Conservation (phyloP, 2,113 vertebrate species). For the Phrynosoma platyrhinos region DNA sequence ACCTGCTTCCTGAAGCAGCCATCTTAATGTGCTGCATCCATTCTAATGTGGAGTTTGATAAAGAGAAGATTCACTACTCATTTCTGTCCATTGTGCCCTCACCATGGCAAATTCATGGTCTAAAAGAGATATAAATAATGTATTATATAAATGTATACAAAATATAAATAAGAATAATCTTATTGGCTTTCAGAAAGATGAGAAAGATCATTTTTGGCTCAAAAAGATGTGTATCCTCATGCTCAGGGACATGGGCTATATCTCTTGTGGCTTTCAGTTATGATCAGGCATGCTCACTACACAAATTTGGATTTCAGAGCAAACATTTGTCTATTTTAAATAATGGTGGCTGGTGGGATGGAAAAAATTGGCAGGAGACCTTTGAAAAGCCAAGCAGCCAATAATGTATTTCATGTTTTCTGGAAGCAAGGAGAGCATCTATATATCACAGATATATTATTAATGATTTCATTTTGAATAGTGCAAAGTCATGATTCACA, state of each 20-base stretch:
- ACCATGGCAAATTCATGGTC: no score
- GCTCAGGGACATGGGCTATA: background rate
- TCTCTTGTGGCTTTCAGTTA: no score
- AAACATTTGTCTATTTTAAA: conserved; percentile 40
- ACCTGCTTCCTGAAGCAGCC: no score
- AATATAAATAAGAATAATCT: no score
- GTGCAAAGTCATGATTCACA: conserved; percentile 51
- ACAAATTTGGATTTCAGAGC: conserved; percentile 51
- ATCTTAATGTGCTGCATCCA: no score
- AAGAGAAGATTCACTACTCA: no score
- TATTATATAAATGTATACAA: no score
- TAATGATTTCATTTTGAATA: conserved; percentile 68
- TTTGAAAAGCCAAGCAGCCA: conserved; percentile 55
- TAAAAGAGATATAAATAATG: no score
- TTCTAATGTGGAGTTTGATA: no score
- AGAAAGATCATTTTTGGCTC: background rate
- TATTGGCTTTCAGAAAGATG: background rate
- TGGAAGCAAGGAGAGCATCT: conserved; percentile 48
- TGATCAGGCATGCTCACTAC: no score
- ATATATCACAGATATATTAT: conserved; percentile 67
- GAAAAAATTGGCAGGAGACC: conserved; percentile 39
- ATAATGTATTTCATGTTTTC: conserved; percentile 63
- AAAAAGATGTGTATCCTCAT: background rate
- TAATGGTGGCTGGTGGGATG: conserved; percentile 23
- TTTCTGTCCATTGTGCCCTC: no score